A percentile compares a stretch with the other conserved stretches of the same genome.
Conservation (phyloP, 2,113 vertebrate species). For the Takifugu flavidus region DNA sequence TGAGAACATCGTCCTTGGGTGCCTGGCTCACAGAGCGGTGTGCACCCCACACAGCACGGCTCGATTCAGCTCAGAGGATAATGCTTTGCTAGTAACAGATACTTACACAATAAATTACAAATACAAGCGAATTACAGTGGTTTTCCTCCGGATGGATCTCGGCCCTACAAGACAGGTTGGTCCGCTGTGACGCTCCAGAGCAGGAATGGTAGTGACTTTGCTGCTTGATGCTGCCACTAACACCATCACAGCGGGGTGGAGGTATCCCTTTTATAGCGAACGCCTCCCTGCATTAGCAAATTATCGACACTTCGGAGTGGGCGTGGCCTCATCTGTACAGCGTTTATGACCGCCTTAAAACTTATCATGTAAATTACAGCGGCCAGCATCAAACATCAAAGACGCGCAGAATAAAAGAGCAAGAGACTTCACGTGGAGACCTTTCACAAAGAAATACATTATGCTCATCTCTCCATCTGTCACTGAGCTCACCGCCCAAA, state of each 20-base stretch:
- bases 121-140: neutral
- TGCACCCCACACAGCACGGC: slow-evolving; percentile 44
- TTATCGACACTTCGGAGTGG: too few relatives aligned
- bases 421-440: slow-evolving; percentile 9
- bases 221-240: too few relatives aligned
- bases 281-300: too few relatives aligned
- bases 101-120: neutral
- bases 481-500: slow-evolving; percentile 53
- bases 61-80: slow-evolving; percentile 5
- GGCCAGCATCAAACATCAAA: slow-evolving; percentile 4
- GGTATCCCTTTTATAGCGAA: too few relatives aligned
- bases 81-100: neutral
- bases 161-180: too few relatives aligned
- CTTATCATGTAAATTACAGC: neutral
- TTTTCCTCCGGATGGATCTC: too few relatives aligned
- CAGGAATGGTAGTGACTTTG: too few relatives aligned
- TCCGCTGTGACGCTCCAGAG: too few relatives aligned
- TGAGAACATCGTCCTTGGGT: slow-evolving; percentile 75
- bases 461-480: slow-evolving; percentile 15
- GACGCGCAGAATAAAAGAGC: slow-evolving; percentile 20
- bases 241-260: too few relatives aligned
- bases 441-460: slow-evolving; percentile 31
- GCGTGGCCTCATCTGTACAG: too few relatives aligned
- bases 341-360: too few relatives aligned
- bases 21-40: slow-evolving; percentile 45